Conservation (phyloP, 2,888 invertebrate genomes). For the Alitta virens region DNA sequence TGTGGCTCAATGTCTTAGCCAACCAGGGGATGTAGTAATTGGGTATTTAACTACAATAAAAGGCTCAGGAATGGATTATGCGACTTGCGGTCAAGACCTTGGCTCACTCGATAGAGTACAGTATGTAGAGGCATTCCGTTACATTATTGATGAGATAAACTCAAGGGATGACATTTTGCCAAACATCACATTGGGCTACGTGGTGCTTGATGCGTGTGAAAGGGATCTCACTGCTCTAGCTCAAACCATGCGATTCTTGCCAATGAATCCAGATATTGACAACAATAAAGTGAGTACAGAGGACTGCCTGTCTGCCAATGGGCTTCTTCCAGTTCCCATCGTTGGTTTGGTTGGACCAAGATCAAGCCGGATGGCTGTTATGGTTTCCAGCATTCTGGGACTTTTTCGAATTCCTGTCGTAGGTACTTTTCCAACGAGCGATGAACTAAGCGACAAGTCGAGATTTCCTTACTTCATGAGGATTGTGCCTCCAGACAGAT, state of each 20-base stretch:
- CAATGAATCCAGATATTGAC: background rate
- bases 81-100: background rate
- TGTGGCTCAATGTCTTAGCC: too few species aligned
- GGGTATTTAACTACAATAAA: background rate
- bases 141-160: background rate
- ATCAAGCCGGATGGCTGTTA: constrained; percentile 14
- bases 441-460: constrained; percentile 40
- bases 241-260: background rate
- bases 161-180: background rate
- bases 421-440: constrained; percentile 39
- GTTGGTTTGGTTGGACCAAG: constrained; percentile 21
- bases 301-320: background rate
- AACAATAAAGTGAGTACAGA: background rate
- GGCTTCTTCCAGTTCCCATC: background rate
- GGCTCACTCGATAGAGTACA: background rate
- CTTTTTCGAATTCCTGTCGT: constrained; percentile 63
- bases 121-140: background rate
- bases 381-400: constrained; percentile 22
- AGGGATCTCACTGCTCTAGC: background rate
- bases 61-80: background rate
- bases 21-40: background rate
- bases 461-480: constrained; percentile 40
- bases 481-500: constrained; percentile 40
- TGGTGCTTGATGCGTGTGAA: background rate
- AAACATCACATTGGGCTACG: background rate